A percentile compares a stretch with the other conserved stretches of the same genome.
Conservation (phyloP, 2,797 vertebrate genomes). For the Oreonectes daqikongensis region DNA sequence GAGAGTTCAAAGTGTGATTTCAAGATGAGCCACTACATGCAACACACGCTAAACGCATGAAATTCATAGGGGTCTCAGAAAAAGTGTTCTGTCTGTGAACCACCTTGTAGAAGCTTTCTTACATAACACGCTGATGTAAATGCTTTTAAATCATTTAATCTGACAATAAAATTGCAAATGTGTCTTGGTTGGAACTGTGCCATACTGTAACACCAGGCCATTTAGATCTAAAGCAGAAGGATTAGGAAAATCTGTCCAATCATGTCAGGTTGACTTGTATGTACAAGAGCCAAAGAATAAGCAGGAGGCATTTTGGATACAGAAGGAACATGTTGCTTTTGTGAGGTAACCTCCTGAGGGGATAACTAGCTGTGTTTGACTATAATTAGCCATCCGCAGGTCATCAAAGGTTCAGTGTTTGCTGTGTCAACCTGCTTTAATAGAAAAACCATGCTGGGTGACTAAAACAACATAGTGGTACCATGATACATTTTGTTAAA, state of each 20-base stretch:
- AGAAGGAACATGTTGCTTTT: conserved; percentile 65
- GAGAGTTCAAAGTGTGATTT: conserved; percentile 65
- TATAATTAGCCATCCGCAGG: conserved; percentile 71
- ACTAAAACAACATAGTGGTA: background rate
- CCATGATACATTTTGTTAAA: background rate
- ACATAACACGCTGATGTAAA: background rate
- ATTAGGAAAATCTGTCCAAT: background rate
- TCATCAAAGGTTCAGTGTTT: conserved; percentile 73
- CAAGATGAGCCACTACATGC: conserved; percentile 68
- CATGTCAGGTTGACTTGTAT: background rate
- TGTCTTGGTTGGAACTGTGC: background rate
- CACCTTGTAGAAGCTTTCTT: background rate
- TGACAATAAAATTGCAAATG: background rate
- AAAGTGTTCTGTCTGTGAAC: background rate
- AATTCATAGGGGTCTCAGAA: background rate
- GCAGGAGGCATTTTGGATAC: conserved; percentile 56
- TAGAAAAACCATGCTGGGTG: background rate
- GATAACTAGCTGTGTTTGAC: conserved; percentile 66
- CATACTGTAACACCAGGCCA: background rate
- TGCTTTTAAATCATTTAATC: background rate
- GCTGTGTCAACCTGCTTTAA: conserved; percentile 72
- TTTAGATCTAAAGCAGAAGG: background rate
- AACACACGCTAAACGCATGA: conserved; percentile 67
- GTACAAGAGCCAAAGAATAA: conserved; percentile 29
- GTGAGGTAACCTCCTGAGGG: conserved; percentile 61